Base-by-base conservation (phyloP, 2,888 invertebrate genomes). In the Diachrysia chrysitis region DNA sequence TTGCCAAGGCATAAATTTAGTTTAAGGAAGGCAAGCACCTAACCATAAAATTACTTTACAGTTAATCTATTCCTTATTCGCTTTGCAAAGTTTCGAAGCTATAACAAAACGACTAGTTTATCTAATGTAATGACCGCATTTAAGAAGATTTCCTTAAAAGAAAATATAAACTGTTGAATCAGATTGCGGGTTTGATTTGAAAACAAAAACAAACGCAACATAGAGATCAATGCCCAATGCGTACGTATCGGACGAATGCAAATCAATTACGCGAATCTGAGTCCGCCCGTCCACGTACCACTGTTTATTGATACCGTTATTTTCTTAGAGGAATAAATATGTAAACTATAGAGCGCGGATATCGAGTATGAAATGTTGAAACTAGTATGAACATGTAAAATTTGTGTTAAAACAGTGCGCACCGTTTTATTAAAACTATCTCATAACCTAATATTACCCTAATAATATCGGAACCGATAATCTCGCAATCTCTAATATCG, bases 161-260 rank as follows among this genome's bases (percentile, higher is more conserved):
- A 58, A 19, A 55, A 62, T 42, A n/a, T 6, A 37, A 3, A 54
- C 16, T 14, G 37, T 58, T 61, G 51, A 61, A 53, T 53, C 48
- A 56, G 35, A 48, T 2, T 32, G 16, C n/a, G 25, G 21, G 35
- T 55, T 17, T 29, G 58, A 66, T 25, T 29, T 12, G 25, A 25
- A 14, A 19, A 59, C 35, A 63, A 71, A 57, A 74, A 71, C 67
- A 71, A 58, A 55, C 54, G 21, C 17, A 35, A 54, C 10, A 17
- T 48, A 9, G 68, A 75, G 87, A 88, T 84, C 85, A 81, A 78
- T 86, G 83, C 79, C 79, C 85, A 74, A 37, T n/a, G n/a, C 37
- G 37, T 76, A 67, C 80, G 82, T 79, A 84, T 85, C 80, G 83
- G 82, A 71, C 82, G 81, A 85, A 88, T 89, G 85, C 86, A 87